Base-by-base conservation (phyloP, 2,113 vertebrate genomes). In the Polypterus bichir region DNA sequence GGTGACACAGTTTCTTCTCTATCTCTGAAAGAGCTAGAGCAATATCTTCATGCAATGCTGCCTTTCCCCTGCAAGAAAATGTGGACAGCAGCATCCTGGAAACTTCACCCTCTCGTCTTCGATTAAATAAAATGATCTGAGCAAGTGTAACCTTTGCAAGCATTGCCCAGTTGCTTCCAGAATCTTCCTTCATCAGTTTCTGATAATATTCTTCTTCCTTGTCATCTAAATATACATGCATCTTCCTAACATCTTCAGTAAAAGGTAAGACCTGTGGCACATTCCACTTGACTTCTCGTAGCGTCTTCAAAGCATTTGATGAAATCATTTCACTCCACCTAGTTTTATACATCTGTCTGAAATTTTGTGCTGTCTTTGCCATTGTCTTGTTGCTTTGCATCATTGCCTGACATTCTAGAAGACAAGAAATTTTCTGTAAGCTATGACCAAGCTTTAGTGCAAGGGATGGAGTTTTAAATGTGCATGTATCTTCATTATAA, bases 61-160 rank as follows among this genome's bases (percentile, higher is more conserved):
- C 11, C 47, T 54, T 7, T 27, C 67, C 62, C 3, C 60, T 44
- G n/a, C 64, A 67, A 1, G 64, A 9, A 61, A 62, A 74, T 0
- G 62, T 68, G 5, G 64, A 59, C 2, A 74, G 53, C 1, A 63
- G 64, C 44, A 73, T 73, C 54, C 63, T 69, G 6, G 70, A 70
- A 11, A 73, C 70, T 9, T 72, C 71, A 6, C 54, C 57, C 5
- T 66, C 49, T 55, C 71, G 61, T 44, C 67, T 51, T 4, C 67
- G 47, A 59, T 74, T 75, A 53, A 77, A 75, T 47, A 77, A 44
- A 7, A 71, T 65, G 4, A 73, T 65, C 59, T 73, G 62, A 1
- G 71, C 62, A 59, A 77, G 27, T 27, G 27, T 27, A 27, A 27
- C 27, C 27, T 27, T 27, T 27, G 27, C 27, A 27, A 27, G 27